Evolutionary conservation across 2,797 vertebrate genomes (phyloP).

Genomic region (Cossypha dichroa): DNA sequence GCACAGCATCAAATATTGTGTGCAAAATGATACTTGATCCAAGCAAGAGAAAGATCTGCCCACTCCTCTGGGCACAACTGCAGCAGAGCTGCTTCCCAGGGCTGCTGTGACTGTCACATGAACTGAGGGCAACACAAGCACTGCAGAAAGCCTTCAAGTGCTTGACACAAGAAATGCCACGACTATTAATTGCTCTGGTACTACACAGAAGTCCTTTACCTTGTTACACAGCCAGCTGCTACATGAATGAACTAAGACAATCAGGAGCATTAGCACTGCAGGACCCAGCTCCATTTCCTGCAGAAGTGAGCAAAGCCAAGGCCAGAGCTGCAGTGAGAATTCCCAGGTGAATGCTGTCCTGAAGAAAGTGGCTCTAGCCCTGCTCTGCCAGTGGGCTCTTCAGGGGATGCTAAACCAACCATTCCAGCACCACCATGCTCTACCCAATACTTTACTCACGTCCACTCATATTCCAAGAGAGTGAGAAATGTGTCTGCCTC

Average conservation of each 20-base stretch:
- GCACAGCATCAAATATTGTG: background rate
- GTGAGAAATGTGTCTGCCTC: background rate
- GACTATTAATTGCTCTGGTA: background rate
- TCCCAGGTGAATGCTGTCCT: background rate
- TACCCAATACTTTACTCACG: fast-evolving
- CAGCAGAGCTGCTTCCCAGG: background rate
- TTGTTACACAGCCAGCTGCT: background rate
- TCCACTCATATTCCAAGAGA: background rate
- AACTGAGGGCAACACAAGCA: background rate
- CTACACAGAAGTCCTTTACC: background rate
- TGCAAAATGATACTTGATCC: background rate
- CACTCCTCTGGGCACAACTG: background rate
- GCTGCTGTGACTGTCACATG: fast-evolving
- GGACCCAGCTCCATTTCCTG: background rate
- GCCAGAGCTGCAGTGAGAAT: background rate
- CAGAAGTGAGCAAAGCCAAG: background rate
- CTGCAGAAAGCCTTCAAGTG: background rate
- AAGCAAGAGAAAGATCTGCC: background rate
- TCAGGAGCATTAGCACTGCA: background rate
- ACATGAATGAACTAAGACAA: background rate
- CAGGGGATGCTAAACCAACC: background rate
- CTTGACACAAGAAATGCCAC: background rate
- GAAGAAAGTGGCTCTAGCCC: background rate
- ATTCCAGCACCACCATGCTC: background rate
- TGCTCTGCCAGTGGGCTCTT: background rate